Evolutionary conservation across 1,140 invertebrate species (phyloP).

Genomic region (Coboldia fuscipes): DNA sequence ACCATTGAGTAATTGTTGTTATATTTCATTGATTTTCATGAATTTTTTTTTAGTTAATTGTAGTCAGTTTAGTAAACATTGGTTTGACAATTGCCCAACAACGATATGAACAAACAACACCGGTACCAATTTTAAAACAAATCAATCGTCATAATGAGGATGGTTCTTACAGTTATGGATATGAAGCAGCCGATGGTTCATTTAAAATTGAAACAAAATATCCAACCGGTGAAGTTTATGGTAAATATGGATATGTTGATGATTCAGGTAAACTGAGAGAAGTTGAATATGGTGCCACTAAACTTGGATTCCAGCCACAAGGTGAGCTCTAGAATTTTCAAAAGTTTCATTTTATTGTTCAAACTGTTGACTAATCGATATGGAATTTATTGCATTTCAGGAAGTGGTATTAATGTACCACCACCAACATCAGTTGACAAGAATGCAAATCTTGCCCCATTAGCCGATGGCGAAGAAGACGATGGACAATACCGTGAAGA

Average conservation of each 20-base stretch:
- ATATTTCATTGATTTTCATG: no score
- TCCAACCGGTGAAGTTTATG: slow-evolving; percentile 56
- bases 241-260: slow-evolving; percentile 45
- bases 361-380: not conserved
- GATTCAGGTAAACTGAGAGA: slow-evolving; percentile 45
- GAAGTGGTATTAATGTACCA: slow-evolving; percentile 55
- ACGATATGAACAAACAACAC: slow-evolving; percentile 26
- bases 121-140: slow-evolving; percentile 45
- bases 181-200: slow-evolving; percentile 73
- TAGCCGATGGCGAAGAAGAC: slow-evolving; percentile 43
- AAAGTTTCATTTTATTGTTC: not conserved
- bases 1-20: no score
- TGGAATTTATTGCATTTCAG: slow-evolving; percentile 17
- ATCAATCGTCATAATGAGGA: slow-evolving; percentile 62
- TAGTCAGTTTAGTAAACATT: no score
- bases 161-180: slow-evolving; percentile 70
- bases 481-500: slow-evolving; percentile 67
- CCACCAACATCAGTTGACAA: slow-evolving; percentile 38
- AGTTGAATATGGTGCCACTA: slow-evolving; percentile 56
- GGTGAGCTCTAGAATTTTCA: slow-evolving; percentile 10
- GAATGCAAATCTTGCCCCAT: slow-evolving; percentile 24
- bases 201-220: slow-evolving; percentile 83
- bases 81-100: not conserved
- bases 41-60: no score
- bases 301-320: slow-evolving; percentile 48